Base-by-base conservation (phyloP, 2,113 vertebrate genomes). In the Sula dactylatra region DNA sequence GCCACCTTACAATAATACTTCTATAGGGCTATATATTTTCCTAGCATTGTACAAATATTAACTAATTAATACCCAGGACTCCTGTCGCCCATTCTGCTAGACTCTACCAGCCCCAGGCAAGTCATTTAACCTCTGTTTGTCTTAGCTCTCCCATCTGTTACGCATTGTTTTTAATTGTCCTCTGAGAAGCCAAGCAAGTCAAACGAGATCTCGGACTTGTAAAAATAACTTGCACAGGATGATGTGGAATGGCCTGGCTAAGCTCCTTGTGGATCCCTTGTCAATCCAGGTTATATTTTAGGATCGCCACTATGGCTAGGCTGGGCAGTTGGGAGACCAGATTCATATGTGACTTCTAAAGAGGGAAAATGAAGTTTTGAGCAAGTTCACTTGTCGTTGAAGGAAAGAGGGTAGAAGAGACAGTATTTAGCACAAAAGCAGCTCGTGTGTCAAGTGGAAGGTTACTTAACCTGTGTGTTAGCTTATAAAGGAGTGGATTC, bases 1-100 rank as follows among this genome's bases (percentile, higher is more conserved):
- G 89, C 94, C 94, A 90, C 96, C 96, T 97, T 95, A 97, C 79
- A 96, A 97, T 96, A 97, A 97, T 94, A 97, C 93, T 96, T 94
- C 77, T 93, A 93, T 80, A 55, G 84, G 31, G 16, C 26, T 96
- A 97, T 97, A 93, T 97, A 97, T 97, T 97, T 97, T 97, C 82
- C 89, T 96, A 97, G 89, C 82, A 94, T 91, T 95, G 93, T 95
- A 90, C 58, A 97, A 97, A 97, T 97, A 97, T 95, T 96, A 97
- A 97, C 95, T 97, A 96, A 97, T 96, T 97, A 97, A 94, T 97
- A 95, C 29, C 86, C 95, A 90, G 89, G 82, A 90, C 94, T 95
- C 55, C 86, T 52, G 71, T 93, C 24, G 27, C 84, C 93, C 91
- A 52, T 85, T 86, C 94, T 93, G 54, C 66, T 91, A 73, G 78